These are phyloP conservation scores for Zeugodacus cucurbitae DNA, from an alignment of 1,140 invertebrate species.

Conservation along the genomic window DNA sequence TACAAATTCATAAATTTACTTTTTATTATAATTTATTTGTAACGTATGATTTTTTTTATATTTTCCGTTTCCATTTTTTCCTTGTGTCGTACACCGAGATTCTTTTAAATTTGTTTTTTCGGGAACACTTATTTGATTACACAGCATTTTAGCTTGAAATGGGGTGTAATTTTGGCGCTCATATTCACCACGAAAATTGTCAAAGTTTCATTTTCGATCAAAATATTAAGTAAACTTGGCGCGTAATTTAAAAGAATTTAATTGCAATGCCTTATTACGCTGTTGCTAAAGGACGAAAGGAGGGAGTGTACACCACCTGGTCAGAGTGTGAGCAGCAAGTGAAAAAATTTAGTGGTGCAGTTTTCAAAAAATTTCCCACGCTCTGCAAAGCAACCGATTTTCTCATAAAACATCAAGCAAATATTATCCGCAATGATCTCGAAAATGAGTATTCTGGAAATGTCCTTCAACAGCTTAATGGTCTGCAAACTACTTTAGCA, in stretches of 20 bases:
- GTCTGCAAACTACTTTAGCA: neutral
- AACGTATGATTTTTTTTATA: no score
- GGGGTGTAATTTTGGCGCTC: no score
- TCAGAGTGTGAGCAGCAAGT: constrained; percentile 1
- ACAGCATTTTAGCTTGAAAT: no score
- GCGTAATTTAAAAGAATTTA: neutral
- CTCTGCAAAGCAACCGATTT: neutral
- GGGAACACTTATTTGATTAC: no score
- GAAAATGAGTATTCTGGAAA: neutral
- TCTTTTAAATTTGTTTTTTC: no score
- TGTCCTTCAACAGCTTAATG: neutral
- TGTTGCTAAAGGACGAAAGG: neutral
- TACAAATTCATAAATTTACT: no score
- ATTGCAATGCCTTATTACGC: neutral
- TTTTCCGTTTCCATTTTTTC: no score
- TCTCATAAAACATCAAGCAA: neutral
- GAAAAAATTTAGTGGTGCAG: neutral
- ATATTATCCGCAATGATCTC: neutral
- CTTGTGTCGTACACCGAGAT: no score
- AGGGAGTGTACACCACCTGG: neutral
- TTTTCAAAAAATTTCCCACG: neutral
- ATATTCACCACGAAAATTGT: no score
- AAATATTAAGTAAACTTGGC: neutral
- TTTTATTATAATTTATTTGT: no score
- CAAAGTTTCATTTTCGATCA: no score